Evolutionary conservation across 2,113 vertebrate genomes (phyloP).

Genomic region (Gymnobelideus leadbeateri): DNA sequence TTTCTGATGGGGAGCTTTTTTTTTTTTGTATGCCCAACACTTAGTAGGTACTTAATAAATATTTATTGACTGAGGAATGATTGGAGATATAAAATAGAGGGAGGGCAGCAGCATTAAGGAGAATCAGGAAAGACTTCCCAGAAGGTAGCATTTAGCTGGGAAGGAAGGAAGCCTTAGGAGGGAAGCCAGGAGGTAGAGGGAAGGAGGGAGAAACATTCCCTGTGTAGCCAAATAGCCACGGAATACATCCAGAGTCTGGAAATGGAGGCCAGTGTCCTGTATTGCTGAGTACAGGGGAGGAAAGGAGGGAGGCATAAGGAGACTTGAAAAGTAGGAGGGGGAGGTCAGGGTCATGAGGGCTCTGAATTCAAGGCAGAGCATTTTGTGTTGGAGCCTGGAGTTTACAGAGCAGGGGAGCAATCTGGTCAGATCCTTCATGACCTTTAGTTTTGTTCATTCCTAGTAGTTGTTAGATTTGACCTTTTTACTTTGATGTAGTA

Average conservation of each 20-base stretch:
- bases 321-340: too few relatives aligned
- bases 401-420: not conserved
- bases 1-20: not conserved
- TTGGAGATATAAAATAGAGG: not conserved
- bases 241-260: not conserved
- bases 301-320: not conserved
- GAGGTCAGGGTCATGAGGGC: not conserved
- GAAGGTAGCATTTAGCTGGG: too few relatives aligned
- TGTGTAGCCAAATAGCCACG: not conserved
- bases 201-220: not conserved
- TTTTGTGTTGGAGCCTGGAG: not conserved
- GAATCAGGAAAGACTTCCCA: not conserved
- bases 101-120: not conserved
- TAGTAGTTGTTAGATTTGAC: not conserved
- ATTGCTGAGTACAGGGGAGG: not conserved
- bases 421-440: not conserved
- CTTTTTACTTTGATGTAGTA: not conserved
- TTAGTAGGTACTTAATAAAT: not conserved
- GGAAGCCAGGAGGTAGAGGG: not conserved
- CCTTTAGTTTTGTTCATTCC: not conserved
- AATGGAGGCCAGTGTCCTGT: not conserved
- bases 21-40: not conserved
- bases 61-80: not conserved
- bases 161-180: not conserved
- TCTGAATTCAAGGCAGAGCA: not conserved